These are phyloP conservation scores for Takifugu ocellatus DNA, from an alignment of 2,797 vertebrate genomes.

Conservation along the genomic window DNA sequence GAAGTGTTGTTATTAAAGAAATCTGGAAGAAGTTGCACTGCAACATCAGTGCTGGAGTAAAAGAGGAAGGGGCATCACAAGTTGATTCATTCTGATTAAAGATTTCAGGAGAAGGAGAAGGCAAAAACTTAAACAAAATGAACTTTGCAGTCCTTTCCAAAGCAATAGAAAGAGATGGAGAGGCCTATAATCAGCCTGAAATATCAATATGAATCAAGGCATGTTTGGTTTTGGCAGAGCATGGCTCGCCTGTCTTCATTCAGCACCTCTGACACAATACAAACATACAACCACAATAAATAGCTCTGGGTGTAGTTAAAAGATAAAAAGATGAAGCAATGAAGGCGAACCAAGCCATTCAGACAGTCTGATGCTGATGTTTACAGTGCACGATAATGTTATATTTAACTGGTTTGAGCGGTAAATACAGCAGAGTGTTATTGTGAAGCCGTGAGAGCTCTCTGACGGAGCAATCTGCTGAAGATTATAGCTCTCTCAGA, in stretches of 20 bases:
- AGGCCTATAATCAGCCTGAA: neutral
- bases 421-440: too few relatives aligned
- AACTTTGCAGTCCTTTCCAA: constrained; percentile 10
- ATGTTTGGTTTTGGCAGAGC: constrained; percentile 1
- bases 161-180: neutral
- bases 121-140: constrained; percentile 26
- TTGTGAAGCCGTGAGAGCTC: too few relatives aligned
- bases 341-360: neutral
- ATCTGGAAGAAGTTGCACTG: constrained; percentile 23
- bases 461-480: too few relatives aligned
- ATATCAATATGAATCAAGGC: constrained; percentile 4
- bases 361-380: neutral
- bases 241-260: neutral
- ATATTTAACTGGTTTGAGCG: constrained; percentile 10
- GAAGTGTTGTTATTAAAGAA: constrained; percentile 57
- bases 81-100: constrained; percentile 13
- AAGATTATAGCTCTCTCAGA: too few relatives aligned
- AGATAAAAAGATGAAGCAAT: neutral
- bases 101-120: constrained; percentile 13
- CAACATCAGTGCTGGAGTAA: neutral
- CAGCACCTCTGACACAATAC: too few relatives aligned
- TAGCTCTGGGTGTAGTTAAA: neutral
- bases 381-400: neutral
- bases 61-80: constrained; percentile 20
- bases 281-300: neutral